Conservation (phyloP, 2,797 vertebrate species). For the Agapornis canus region DNA sequence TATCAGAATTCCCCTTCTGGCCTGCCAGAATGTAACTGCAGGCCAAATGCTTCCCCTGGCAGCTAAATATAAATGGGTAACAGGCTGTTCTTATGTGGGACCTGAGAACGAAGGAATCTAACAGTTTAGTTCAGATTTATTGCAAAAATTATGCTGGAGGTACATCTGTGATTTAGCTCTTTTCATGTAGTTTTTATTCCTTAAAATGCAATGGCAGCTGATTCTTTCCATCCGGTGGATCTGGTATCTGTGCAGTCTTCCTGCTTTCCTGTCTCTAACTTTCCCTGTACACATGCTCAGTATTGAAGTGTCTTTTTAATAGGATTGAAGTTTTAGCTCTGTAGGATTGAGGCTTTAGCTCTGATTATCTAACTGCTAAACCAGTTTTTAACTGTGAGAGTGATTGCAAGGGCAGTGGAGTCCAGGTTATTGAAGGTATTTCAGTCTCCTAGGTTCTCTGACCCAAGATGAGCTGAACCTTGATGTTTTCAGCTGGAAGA, state of each 20-base stretch:
- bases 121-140: neutral
- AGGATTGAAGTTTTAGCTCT: conserved; percentile 43
- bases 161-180: neutral
- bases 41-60: neutral
- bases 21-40: neutral
- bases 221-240: neutral
- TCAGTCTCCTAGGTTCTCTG: neutral
- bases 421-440: neutral
- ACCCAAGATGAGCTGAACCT: neutral
- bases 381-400: conserved; percentile 32
- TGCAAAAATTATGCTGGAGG: neutral
- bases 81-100: neutral
- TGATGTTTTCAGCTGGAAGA: neutral
- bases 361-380: conserved; percentile 46
- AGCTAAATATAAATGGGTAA: neutral
- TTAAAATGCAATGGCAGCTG: neutral
- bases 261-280: neutral
- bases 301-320: conserved; percentile 41
- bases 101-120: neutral
- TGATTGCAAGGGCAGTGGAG: neutral
- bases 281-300: neutral
- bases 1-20: neutral
- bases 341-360: conserved; percentile 37
- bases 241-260: neutral
- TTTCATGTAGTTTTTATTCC: neutral